Evolutionary conservation across 2,888 invertebrate species (phyloP), one percentile per base, ranked within the genome.

Genomic region (Pilophorus perplexus): DNA sequence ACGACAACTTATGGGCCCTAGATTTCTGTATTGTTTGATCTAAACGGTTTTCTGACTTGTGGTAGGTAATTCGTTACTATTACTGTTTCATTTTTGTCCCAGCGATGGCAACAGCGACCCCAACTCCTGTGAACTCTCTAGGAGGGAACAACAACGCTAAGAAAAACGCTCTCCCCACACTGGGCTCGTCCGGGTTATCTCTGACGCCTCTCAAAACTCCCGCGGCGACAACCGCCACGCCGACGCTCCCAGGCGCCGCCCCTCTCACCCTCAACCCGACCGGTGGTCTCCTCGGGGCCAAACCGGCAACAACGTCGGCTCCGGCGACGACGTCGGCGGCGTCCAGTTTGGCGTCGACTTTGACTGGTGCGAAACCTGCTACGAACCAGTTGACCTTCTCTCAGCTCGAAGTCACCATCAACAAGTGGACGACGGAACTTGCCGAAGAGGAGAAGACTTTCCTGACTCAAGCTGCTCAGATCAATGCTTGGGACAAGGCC

Each of bases 391-490:
- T 94, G 75, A 88, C 86, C 4, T 95, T 92, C 76, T 83, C 86
- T 1, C 92, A 94, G 74, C 78, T 95, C 2, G 95, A 95, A 76
- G 95, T 95, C 74, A 83, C 85, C 37, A 91, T 96, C 67, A 94
- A 95, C 78, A 93, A 96, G 77, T 97, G 95, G 94, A 93, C 89
- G 0, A 76, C 90, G 0, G 94, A 95, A 73, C 77, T 97, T 38
- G 44, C 28, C 72, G 93, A 94, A 71, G 94, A 95, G 75, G 95
- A 96, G 75, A 90, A 89, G 75, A 84, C 88, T 0, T 97, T 96
- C 75, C 85, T 93, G 68, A 90, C 93, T 76, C 96, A 96, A 77
- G 96, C 96, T 0, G 90, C 92, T 3, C 93, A 95, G 78, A 86
- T 97, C 66, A 97, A 97, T 78, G 90, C 92, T 0, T 97, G 97